Percentiles rank a stretch among this genome's conserved stretches.
Conservation (phyloP, 1,140 invertebrate genomes). For the Diploscapter pachys region DNA sequence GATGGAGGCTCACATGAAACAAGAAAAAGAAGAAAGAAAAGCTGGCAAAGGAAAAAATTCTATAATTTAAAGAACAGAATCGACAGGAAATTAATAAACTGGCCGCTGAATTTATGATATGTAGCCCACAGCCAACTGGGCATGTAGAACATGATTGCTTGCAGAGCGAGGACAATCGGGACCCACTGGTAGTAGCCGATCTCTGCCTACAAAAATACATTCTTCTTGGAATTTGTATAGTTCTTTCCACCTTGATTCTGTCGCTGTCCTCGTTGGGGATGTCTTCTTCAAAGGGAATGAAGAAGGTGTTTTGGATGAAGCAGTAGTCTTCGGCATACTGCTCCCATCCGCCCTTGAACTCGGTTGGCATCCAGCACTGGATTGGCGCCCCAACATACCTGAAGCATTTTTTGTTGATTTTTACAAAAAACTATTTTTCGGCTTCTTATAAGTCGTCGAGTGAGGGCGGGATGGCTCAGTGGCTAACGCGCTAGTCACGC, state of each 20-base stretch:
- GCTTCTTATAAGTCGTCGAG: no score
- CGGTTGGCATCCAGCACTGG: constrained; percentile 56
- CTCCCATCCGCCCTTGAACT: constrained; percentile 56
- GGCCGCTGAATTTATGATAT: no score
- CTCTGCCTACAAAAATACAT: constrained; percentile 29
- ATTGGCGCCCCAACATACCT: constrained; percentile 52
- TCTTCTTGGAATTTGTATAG: background rate
- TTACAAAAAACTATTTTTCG: no score
- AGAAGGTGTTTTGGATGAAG: constrained; percentile 59
- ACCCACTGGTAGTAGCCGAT: constrained; percentile 58
- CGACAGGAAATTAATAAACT: no score
- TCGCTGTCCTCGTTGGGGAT: constrained; percentile 52
- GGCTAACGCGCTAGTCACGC: no score
- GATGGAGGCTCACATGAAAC: no score
- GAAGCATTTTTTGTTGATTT: no score
- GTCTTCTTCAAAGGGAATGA: constrained; percentile 51
- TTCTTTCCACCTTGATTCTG: constrained; percentile 32
- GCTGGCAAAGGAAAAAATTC: no score
- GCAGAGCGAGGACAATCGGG: constrained; percentile 61
- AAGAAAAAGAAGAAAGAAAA: no score
- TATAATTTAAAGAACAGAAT: no score
- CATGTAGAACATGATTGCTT: constrained; percentile 64
- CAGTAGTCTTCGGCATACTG: constrained; percentile 57
- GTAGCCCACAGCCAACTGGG: constrained; percentile 63
- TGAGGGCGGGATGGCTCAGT: no score